A percentile compares a stretch with the other conserved stretches of the same genome.
phyloP scores from a whole-genome alignment of 2,888 invertebrate species.

The Drosophila sordidapex region DNA sequence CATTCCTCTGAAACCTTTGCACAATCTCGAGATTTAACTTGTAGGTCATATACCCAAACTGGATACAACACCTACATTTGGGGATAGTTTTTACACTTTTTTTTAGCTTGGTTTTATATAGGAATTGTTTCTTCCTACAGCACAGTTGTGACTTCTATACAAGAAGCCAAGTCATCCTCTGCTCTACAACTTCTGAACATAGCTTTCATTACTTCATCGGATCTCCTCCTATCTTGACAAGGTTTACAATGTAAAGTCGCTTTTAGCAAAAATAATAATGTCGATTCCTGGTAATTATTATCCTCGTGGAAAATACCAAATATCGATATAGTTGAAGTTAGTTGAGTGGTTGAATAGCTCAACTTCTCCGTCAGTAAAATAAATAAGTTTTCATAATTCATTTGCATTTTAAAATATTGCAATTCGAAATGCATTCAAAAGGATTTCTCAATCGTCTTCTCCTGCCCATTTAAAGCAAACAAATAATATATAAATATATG shows the following conservation, averaged over 20 bases:
- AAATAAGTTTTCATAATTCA: background rate
- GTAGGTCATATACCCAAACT: background rate
- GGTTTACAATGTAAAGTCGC: background rate
- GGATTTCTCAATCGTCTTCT: background rate
- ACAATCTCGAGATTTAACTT: background rate
- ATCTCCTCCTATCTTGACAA: background rate
- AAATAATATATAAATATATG: constrained; percentile 20
- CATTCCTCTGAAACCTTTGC: background rate
- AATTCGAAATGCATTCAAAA: constrained; percentile 12
- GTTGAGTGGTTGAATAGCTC: background rate
- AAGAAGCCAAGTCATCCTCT: background rate
- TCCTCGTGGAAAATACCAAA: background rate
- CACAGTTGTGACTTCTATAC: background rate
- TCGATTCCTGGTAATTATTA: background rate
- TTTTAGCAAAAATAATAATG: background rate
- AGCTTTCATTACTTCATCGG: background rate
- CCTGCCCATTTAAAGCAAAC: background rate
- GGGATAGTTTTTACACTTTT: background rate
- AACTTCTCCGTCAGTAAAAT: background rate
- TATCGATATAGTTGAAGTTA: background rate
- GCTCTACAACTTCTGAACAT: background rate
- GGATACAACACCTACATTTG: too few species aligned
- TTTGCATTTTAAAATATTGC: constrained; percentile 2
- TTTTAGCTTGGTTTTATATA: background rate
- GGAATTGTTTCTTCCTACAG: background rate